Percentiles rank a stretch among this genome's conserved stretches.
Evolutionary conservation across 2,888 invertebrate species (phyloP).

Genomic region (Trilocha varians): DNA sequence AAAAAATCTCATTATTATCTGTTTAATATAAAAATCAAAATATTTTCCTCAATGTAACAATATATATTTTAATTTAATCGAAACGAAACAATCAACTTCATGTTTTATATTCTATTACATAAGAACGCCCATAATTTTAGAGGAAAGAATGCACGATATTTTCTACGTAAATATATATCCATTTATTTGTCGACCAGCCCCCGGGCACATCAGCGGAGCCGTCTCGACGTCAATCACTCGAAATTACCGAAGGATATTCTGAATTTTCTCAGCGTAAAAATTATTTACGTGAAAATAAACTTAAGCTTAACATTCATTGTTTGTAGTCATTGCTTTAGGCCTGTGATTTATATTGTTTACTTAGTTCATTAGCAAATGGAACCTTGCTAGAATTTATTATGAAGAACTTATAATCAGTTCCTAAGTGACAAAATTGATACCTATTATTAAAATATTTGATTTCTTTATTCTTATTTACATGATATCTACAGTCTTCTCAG

Average conservation of each 20-base stretch:
- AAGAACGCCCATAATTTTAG: conserved; percentile 32
- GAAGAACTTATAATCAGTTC: too few relatives aligned
- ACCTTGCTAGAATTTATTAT: too few relatives aligned
- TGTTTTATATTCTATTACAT: conserved; percentile 19
- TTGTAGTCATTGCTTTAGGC: neutral
- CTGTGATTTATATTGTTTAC: neutral
- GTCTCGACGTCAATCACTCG: conserved; percentile 31
- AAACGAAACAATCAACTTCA: neutral
- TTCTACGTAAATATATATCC: conserved; percentile 26
- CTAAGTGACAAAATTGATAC: too few relatives aligned
- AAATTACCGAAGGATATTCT: conserved; percentile 14
- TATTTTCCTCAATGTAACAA: too few relatives aligned
- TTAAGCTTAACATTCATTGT: neutral
- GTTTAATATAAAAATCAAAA: too few relatives aligned
- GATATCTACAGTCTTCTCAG: too few relatives aligned
- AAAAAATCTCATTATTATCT: too few relatives aligned
- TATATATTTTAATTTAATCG: neutral
- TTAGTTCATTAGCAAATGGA: neutral
- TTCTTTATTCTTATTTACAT: too few relatives aligned
- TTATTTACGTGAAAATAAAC: neutral
- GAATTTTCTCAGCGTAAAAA: conserved; percentile 10
- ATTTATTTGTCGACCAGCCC: conserved; percentile 23
- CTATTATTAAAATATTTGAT: too few relatives aligned
- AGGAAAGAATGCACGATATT: conserved; percentile 24
- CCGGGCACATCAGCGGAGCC: conserved; percentile 23